Evolutionary conservation across 2,113 vertebrate species (phyloP), one percentile per base, ranked within the genome.

Genomic region (Tricholaema leucomelas): DNA sequence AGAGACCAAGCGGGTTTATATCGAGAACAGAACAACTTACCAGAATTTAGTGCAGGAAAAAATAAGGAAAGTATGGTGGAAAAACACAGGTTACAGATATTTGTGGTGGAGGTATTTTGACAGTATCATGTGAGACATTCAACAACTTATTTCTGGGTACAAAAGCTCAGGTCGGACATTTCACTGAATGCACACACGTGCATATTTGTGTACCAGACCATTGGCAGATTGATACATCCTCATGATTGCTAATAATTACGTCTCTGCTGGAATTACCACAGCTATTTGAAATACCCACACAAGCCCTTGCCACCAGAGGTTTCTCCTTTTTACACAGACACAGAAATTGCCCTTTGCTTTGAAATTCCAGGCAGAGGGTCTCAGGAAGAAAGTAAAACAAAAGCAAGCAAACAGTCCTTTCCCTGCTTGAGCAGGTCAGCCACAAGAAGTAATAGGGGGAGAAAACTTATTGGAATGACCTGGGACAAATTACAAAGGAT

Each of bases 31-130:
- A 82, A 54, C 25, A 81, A 70, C 46, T 82, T 52, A 74, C 60
- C 71, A 89, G 72, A 71, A 71, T 63, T 74, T 42, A 73, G 79
- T 33, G 58, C 90, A 96, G 95, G 91, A 93, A 95, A 94, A 96
- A 95, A 96, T 91, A 94, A 70, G 87, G 87, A 91, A 94, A 94
- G 64, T 21, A 46, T 66, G 64, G 74, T 60, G 12, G 66, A 82
- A 85, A 87, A 87, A 19, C 50, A 65, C 11, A 63, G 36, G 56
- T 85, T 85, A 28, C 14, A 71, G 36, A n/a, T 52, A 80, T 23
- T 81, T 0, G 0, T 40, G 30, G 30, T 42, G 19, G 69, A 74
- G 42, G 46, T 70, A 42, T 77, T 93, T 94, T 94, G 85, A 74
- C 94, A 74, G n/a, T 42, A 66, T 38, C 44, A 65, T 0, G 4